A percentile compares a stretch with the other conserved stretches of the same genome.
These are phyloP conservation scores for Naso thynnoides DNA, from an alignment of 2,797 vertebrate genomes.

Conservation along the genomic window DNA sequence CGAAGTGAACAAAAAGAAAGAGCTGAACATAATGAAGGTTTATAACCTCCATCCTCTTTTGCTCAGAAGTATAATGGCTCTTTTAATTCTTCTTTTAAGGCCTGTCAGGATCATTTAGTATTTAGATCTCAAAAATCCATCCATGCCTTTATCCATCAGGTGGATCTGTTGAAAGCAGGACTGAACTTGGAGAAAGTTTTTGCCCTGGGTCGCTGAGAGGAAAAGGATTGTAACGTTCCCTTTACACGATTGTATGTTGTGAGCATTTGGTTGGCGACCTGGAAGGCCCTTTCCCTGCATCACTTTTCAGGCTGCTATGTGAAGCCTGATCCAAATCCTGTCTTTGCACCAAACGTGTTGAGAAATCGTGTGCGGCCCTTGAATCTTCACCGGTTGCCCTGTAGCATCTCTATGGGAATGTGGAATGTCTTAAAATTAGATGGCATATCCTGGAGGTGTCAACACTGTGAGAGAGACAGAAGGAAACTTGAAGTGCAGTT, in stretches of 20 bases:
- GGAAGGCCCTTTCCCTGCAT: slow-evolving; percentile 36
- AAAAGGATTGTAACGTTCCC: slow-evolving; percentile 57
- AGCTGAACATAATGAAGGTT: slow-evolving; percentile 49
- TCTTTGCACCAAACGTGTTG: slow-evolving; percentile 23
- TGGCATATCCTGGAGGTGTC: slow-evolving; percentile 55
- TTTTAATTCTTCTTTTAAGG: slow-evolving; percentile 58
- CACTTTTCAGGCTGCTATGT: slow-evolving; percentile 13
- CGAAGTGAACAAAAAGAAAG: slow-evolving; percentile 35
- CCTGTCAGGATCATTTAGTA: slow-evolving; percentile 58
- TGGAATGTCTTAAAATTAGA: slow-evolving; percentile 45
- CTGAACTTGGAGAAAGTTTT: slow-evolving; percentile 45
- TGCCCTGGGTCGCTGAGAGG: slow-evolving; percentile 35
- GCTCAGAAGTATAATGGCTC: slow-evolving; percentile 50
- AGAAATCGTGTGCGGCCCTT: slow-evolving; percentile 28
- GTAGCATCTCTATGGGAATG: slow-evolving; percentile 34
- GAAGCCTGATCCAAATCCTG: slow-evolving; percentile 35
- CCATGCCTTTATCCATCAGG: slow-evolving; percentile 5
- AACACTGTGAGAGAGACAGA: slow-evolving; percentile 39
- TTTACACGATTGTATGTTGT: slow-evolving; percentile 45
- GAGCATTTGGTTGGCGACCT: slow-evolving; percentile 42
- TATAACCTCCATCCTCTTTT: slow-evolving; percentile 66
- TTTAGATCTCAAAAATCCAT: slow-evolving; percentile 42
- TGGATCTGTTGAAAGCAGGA: slow-evolving; percentile 22
- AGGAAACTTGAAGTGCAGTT: slow-evolving; percentile 36
- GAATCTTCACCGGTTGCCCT: slow-evolving; percentile 28